Percentiles rank a stretch among this genome's conserved stretches.
These are phyloP conservation scores for Stenoptilia bipunctidactyla DNA, from an alignment of 2,888 invertebrate genomes.

Conservation along the genomic window DNA sequence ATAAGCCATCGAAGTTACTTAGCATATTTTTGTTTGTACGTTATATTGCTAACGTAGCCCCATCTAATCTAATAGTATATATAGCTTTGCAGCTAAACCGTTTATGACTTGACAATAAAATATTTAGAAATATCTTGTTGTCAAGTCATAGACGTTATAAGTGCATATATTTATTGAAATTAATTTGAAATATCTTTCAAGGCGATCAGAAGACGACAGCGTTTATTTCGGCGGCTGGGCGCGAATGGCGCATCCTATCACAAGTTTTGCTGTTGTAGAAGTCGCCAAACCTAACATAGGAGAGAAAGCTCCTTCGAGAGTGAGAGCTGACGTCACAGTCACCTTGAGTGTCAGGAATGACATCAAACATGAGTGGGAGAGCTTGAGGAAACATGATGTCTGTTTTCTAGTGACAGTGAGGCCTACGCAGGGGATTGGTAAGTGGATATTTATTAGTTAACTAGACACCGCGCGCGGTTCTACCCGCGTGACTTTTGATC, in stretches of 20 bases:
- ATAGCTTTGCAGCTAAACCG: too few species aligned
- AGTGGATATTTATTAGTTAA: constrained; percentile 18
- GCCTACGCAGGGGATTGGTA: constrained; percentile 86
- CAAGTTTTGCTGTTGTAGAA: constrained; percentile 94
- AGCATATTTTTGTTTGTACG: too few species aligned
- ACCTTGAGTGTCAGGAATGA: constrained; percentile 91
- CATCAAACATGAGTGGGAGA: constrained; percentile 97
- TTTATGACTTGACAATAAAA: too few species aligned
- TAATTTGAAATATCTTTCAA: too few species aligned
- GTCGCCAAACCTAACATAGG: constrained; percentile 93
- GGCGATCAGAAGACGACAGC: constrained; percentile 87
- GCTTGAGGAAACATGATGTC: constrained; percentile 95
- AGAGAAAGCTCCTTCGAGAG: constrained; percentile 94
- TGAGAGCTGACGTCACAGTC: constrained; percentile 94
- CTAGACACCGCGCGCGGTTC: too few species aligned
- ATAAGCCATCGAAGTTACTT: too few species aligned
- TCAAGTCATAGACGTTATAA: too few species aligned
- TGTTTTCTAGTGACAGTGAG: constrained; percentile 95
- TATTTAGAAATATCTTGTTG: too few species aligned
- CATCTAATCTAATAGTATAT: too few species aligned
- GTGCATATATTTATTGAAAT: too few species aligned
- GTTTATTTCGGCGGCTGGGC: constrained; percentile 98
- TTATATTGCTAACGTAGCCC: too few species aligned
- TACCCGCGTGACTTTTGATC: too few species aligned
- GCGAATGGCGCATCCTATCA: constrained; percentile 96